Conservation (phyloP, 2,888 invertebrate genomes). For the Clusia tigrina region DNA sequence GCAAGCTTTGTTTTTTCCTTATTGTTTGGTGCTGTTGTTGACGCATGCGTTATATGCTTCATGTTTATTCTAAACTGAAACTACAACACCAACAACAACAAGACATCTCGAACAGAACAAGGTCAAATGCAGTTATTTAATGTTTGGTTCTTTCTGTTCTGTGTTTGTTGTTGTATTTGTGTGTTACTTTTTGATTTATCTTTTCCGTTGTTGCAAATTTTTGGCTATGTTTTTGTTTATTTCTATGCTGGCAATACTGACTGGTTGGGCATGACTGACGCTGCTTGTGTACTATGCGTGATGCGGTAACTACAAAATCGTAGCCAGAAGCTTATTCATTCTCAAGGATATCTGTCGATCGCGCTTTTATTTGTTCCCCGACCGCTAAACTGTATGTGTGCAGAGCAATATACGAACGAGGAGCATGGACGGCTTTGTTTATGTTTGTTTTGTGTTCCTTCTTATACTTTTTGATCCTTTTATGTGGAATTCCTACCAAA, state of each 20-base stretch:
- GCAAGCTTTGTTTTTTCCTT: not conserved
- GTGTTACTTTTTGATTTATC: constrained; percentile 54
- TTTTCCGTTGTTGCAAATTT: constrained; percentile 43
- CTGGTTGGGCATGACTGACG: not conserved
- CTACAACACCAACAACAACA: constrained; percentile 41
- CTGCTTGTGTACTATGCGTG: constrained; percentile 41
- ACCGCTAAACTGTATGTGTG: not conserved
- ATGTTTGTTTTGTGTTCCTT: not conserved
- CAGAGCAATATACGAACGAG: not conserved
- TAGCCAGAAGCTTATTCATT: constrained; percentile 16
- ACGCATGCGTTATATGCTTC: constrained; percentile 18
- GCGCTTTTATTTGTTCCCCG: not conserved
- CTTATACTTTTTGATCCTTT: constrained; percentile 1
- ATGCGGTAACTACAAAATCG: constrained; percentile 20
- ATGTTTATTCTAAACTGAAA: constrained; percentile 29
- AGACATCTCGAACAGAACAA: constrained; percentile 46
- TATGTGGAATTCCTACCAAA: constrained; percentile 1
- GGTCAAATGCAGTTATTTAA: constrained; percentile 56
- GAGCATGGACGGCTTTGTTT: constrained; percentile 2
- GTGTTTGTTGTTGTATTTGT: constrained; percentile 9
- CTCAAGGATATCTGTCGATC: constrained; percentile 21
- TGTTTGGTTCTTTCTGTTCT: constrained; percentile 13
- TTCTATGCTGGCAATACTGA: constrained; percentile 12
- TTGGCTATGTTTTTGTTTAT: constrained; percentile 22
- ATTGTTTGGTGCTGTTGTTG: no score